Percentiles rank a stretch among this genome's conserved stretches.
Conservation (phyloP, 2,797 vertebrate genomes). For the Phoebastria nigripes region DNA sequence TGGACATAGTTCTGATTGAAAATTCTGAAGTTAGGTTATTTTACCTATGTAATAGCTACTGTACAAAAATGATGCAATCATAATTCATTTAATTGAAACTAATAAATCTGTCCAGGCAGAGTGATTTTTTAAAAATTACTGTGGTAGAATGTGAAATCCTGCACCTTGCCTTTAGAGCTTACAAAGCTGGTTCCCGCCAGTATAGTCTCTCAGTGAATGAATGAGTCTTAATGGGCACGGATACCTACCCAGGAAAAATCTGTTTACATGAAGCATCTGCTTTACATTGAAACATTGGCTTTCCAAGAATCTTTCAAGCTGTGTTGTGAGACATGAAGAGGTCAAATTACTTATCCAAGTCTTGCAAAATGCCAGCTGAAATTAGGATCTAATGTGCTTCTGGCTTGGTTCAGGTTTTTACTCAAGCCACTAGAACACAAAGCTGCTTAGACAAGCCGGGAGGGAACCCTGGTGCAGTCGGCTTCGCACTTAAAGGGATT, state of each 20-base stretch:
- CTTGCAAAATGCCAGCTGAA: not conserved
- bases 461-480: not conserved
- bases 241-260: too few relatives aligned
- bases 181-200: not conserved
- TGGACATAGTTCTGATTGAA: not conserved
- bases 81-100: not conserved
- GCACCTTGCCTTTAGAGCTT: not conserved
- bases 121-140: not conserved
- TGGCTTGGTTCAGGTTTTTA: not conserved
- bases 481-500: not conserved
- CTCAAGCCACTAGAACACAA: not conserved
- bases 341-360: not conserved
- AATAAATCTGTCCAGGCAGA: not conserved
- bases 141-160: not conserved
- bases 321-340: not conserved
- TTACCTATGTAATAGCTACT: not conserved
- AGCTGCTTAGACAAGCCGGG: not conserved
- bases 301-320: not conserved
- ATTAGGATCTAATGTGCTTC: not conserved
- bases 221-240: not conserved
- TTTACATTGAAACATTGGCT: not conserved
- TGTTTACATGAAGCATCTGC: not conserved
- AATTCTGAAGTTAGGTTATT: not conserved
- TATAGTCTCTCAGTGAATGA: not conserved
- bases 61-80: not conserved